Conservation (phyloP, 2,888 invertebrate species). For the Atrina japonica region DNA sequence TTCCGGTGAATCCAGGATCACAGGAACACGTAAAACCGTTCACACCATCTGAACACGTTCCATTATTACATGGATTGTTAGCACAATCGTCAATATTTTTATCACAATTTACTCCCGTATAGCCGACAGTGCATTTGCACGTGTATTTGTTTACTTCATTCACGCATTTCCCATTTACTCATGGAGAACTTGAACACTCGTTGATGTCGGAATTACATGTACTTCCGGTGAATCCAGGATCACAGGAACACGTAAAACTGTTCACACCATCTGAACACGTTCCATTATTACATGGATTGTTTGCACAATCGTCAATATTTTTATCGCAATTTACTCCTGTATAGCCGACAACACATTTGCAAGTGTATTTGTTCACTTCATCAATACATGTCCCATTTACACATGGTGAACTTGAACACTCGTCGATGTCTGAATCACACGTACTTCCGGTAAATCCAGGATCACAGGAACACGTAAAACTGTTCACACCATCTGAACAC, state of each 20-base stretch:
- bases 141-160: constrained; percentile 4
- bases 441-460: too few relatives aligned
- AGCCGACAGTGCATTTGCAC: constrained; percentile 5
- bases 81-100: not conserved
- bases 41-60: too few relatives aligned
- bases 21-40: too few relatives aligned
- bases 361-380: not conserved
- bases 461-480: too few relatives aligned
- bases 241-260: too few relatives aligned
- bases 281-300: too few relatives aligned
- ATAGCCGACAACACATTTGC: constrained; percentile 9
- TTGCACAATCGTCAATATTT: not conserved
- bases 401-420: constrained; percentile 11
- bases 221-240: too few relatives aligned
- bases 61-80: too few relatives aligned
- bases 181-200: constrained; percentile 10
- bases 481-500: constrained; percentile 10
- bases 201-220: not conserved
- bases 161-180: constrained; percentile 11
- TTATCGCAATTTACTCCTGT: constrained; percentile 1
- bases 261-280: too few relatives aligned
- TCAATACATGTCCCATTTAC: constrained; percentile 17
- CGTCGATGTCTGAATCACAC: constrained; percentile 1
- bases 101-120: constrained; percentile 8
- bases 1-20: too few relatives aligned